Evolutionary conservation across 2,888 invertebrate species (phyloP), one percentile per base, ranked within the genome.

Genomic region (Cheiracanthium punctorium): DNA sequence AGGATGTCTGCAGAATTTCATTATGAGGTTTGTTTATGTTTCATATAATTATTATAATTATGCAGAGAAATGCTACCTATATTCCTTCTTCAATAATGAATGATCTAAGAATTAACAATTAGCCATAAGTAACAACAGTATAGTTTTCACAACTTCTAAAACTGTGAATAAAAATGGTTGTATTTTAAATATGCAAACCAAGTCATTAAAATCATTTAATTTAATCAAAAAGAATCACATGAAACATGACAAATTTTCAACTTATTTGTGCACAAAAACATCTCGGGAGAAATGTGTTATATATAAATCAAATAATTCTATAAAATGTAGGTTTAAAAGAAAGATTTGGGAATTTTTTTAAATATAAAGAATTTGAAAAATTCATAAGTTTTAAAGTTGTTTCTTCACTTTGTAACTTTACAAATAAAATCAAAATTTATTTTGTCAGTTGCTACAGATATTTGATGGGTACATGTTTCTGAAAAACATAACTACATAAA

Each of bases 201-300:
- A 72, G 58, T 71, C 67, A 80, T 28, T 82, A 82, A 82, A 82
- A 82, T 75, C 82, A 70, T 82, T 82, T 82, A 82, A 75, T 82
- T 69, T 82, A 82, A 82, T 70, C 75, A 75, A 82, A 82, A 81
- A 69, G 74, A 75, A 43, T 52, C 69, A 75, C 75, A 82, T 67
- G 70, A 52, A 82, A 81, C 74, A 80, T 80, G 24, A 70, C 37
- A 71, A 71, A 71, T 65, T 67, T 48, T 79, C 67, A 74, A 74
- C 70, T 70, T 30, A 75, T 82, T 48, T 69, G 82, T 82, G 82
- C 82, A 70, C 37, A 58, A 29, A 71, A 75, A 70, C 43, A 52
- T 28, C 32, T 65, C 24, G 32, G 29, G 72, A 65, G 65, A 52
- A 65, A 70, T 70, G n/a, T n/a, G n/a, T 41, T 30, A 29, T 43